Conservation (phyloP, 2,113 vertebrate species). For the Platanista minor region DNA sequence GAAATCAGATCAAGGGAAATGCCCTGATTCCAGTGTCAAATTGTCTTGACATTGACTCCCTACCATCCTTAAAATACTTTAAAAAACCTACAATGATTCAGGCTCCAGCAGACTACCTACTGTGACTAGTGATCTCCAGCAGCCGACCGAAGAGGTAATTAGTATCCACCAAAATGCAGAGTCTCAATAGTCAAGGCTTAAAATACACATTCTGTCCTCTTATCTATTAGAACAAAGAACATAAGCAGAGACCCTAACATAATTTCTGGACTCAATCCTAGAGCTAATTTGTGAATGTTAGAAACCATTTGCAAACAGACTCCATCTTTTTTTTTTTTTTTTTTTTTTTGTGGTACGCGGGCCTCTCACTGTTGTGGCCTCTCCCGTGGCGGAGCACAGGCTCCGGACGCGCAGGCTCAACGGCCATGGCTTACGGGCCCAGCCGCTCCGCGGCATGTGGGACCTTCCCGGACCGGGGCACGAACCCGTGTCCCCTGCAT, state of each 20-base stretch:
- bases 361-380: too few relatives aligned
- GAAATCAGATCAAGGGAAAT: neutral
- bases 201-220: neutral
- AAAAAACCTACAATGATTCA: neutral
- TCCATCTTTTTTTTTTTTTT: too few relatives aligned
- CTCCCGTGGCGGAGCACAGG: too few relatives aligned
- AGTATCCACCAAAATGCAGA: neutral
- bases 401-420: too few relatives aligned
- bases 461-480: too few relatives aligned
- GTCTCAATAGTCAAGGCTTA: neutral
- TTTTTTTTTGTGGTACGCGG: too few relatives aligned
- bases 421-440: too few relatives aligned
- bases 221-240: neutral
- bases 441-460: too few relatives aligned
- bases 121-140: neutral
- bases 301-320: neutral
- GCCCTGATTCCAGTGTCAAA: neutral
- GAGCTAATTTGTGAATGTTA: neutral
- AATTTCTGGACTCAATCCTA: neutral
- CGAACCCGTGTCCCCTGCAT: too few relatives aligned
- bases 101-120: neutral
- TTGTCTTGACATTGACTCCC: neutral
- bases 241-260: neutral
- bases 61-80: neutral
- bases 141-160: neutral